Percentiles rank a stretch among this genome's conserved stretches.
These are phyloP conservation scores for Heliangelus exortis DNA, from an alignment of 2,797 vertebrate genomes.

Conservation along the genomic window DNA sequence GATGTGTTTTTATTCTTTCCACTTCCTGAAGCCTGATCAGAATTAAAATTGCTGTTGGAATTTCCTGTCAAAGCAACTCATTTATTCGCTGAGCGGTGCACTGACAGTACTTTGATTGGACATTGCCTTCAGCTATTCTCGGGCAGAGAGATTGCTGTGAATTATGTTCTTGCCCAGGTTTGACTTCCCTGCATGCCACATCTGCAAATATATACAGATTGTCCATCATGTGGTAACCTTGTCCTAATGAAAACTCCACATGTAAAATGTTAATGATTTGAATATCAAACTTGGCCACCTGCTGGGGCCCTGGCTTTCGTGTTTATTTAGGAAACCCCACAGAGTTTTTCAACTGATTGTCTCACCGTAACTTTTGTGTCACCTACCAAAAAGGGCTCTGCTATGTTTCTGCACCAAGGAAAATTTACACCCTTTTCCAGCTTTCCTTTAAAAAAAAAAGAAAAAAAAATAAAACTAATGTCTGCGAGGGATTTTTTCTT, in stretches of 20 bases:
- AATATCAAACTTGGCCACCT: conserved; percentile 85
- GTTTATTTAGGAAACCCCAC: conserved; percentile 83
- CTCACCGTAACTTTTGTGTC: conserved; percentile 52
- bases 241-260: conserved; percentile 83
- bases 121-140: conserved; percentile 81
- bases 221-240: conserved; percentile 81
- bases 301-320: conserved; percentile 79
- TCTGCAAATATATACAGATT: conserved; percentile 79
- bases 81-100: conserved; percentile 85
- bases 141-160: conserved; percentile 79
- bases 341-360: conserved; percentile 77
- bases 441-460: not conserved
- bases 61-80: conserved; percentile 91
- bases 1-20: conserved; percentile 97
- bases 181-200: conserved; percentile 71
- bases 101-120: conserved; percentile 86
- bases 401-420: not conserved
- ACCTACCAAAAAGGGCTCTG: not conserved
- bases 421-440: not conserved
- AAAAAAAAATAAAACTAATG: not conserved
- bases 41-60: conserved; percentile 92
- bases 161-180: conserved; percentile 69
- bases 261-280: conserved; percentile 80
- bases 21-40: conserved; percentile 94
- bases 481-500: not conserved